phyloP scores from a whole-genome alignment of 2,113 vertebrate species.

The Lagopus leucura region DNA sequence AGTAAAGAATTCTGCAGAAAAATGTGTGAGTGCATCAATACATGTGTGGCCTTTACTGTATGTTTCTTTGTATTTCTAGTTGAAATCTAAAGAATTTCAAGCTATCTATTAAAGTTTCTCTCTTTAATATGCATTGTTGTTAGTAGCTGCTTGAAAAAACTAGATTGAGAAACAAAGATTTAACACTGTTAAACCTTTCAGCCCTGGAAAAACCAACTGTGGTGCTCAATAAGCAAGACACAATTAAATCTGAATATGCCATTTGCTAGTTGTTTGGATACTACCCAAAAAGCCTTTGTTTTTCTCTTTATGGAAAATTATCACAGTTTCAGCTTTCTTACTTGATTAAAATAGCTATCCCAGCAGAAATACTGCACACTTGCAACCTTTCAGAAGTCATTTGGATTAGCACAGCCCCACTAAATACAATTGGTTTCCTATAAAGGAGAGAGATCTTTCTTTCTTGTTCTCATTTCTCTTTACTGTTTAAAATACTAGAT shows the following conservation, averaged over 20 bases:
- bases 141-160: constrained; percentile 24
- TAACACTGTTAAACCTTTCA: constrained; percentile 3
- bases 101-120: not conserved
- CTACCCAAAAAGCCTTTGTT: not conserved
- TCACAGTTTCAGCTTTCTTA: not conserved
- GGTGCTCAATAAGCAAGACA: not conserved
- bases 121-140: not conserved
- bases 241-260: not conserved
- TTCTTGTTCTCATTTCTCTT: not conserved
- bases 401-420: not conserved
- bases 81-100: not conserved
- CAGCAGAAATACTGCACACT: not conserved
- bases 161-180: not conserved
- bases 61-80: not conserved
- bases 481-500: not conserved
- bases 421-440: not conserved
- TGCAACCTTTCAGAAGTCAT: not conserved
- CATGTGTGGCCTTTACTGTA: not conserved
- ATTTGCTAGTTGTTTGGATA: not conserved
- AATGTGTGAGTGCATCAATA: not conserved
- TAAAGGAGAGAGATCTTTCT: not conserved
- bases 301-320: not conserved
- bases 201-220: not conserved
- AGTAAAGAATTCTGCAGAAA: not conserved
- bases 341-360: not conserved